Evolutionary conservation across 2,113 vertebrate genomes (phyloP).

Genomic region (Vulpes vulpes): DNA sequence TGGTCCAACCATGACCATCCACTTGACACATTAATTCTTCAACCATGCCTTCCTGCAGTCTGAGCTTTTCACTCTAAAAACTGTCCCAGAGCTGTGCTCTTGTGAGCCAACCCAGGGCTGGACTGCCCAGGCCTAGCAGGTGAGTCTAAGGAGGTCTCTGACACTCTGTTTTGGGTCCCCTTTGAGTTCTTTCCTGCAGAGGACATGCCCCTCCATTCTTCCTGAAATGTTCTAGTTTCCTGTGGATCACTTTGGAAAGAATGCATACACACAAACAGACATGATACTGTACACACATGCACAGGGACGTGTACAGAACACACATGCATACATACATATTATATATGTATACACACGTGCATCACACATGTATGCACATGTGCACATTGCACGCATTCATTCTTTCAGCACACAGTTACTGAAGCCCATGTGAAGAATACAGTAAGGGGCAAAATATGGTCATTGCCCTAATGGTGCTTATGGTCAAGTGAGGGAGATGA

Average conservation of each 20-base stretch:
- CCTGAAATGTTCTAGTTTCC: neutral
- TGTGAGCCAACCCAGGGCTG: neutral
- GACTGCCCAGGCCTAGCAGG: neutral
- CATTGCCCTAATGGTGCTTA: neutral
- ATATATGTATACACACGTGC: neutral
- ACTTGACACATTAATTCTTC: neutral
- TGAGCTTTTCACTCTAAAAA: neutral
- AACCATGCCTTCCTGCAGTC: accelerated
- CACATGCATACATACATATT: accelerated
- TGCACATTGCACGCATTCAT: neutral
- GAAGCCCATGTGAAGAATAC: neutral
- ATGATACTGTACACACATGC: no score
- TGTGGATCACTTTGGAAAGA: neutral
- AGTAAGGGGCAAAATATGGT: neutral
- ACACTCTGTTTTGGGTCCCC: no score
- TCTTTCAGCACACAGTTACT: neutral
- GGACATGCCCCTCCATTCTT: neutral
- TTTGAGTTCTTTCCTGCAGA: neutral
- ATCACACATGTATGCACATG: neutral
- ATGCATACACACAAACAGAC: no score
- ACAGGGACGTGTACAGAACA: neutral
- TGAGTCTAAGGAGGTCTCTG: neutral
- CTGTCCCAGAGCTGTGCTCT: neutral
- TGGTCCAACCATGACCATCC: neutral
- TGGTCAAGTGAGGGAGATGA: neutral